Percentiles rank a stretch among this genome's conserved stretches.
These are phyloP conservation scores for Netelia inedita DNA, from an alignment of 2,888 invertebrate genomes.

Conservation along the genomic window DNA sequence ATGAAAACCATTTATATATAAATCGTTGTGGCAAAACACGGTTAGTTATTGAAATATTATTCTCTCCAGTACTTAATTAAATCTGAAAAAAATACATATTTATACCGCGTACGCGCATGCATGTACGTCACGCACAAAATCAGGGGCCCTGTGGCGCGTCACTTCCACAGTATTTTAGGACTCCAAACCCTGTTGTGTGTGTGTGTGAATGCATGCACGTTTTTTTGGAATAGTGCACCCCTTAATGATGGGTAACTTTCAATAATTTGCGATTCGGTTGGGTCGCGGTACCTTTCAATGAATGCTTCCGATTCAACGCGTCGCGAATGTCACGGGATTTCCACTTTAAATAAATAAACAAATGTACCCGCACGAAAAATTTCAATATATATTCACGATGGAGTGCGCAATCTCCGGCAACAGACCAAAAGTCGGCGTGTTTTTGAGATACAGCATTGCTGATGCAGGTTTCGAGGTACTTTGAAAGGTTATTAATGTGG, in stretches of 20 bases:
- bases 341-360: slow-evolving; percentile 48
- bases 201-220: neutral
- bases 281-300: neutral
- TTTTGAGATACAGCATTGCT: slow-evolving; percentile 19
- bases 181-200: slow-evolving; percentile 12
- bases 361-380: slow-evolving; percentile 53
- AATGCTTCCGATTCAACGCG: neutral
- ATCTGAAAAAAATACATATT: no score
- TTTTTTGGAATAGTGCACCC: neutral
- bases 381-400: slow-evolving; percentile 71
- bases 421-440: slow-evolving; percentile 40
- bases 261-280: neutral
- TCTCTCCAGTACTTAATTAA: no score
- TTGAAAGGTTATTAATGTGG: neutral
- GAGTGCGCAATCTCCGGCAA: neutral
- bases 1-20: no score
- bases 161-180: neutral
- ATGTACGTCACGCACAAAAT: neutral
- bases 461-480: slow-evolving; percentile 13
- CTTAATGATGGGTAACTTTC: slow-evolving; percentile 16
- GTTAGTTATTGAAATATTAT: no score
- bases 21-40: no score
- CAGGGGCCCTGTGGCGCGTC: neutral
- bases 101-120: no score
- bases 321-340: slow-evolving; percentile 29